Evolutionary conservation across 2,797 vertebrate species (phyloP).

Genomic region (Buceros bicornis): DNA sequence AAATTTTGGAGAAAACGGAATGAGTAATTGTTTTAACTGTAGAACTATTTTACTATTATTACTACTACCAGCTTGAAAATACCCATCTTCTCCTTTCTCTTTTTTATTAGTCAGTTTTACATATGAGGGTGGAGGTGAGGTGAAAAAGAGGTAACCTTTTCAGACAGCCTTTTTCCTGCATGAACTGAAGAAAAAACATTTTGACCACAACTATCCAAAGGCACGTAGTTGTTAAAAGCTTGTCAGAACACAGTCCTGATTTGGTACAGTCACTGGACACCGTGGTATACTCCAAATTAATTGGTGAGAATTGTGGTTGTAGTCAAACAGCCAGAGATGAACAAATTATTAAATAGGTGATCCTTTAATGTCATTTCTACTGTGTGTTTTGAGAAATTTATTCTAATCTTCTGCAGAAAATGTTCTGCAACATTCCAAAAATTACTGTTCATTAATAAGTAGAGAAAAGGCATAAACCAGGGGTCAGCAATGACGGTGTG

Average conservation of each 20-base stretch:
- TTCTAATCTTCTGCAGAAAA: background rate
- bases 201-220: background rate
- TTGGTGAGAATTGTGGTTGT: background rate
- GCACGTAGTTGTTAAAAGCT: background rate
- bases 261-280: background rate
- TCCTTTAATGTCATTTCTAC: background rate
- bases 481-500: background rate
- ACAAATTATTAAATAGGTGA: background rate
- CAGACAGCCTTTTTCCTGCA: background rate
- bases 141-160: background rate
- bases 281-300: background rate
- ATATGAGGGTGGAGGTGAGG: background rate
- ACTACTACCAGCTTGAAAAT: background rate
- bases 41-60: background rate
- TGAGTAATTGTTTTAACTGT: background rate
- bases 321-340: background rate
- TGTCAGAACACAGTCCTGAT: background rate
- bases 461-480: background rate
- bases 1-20: background rate
- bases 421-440: background rate
- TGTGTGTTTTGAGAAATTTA: background rate
- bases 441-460: background rate
- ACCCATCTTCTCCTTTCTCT: background rate
- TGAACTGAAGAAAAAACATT: background rate
- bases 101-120: background rate